Base-by-base conservation (phyloP, 2,113 vertebrate genomes). In the Aix galericulata region DNA sequence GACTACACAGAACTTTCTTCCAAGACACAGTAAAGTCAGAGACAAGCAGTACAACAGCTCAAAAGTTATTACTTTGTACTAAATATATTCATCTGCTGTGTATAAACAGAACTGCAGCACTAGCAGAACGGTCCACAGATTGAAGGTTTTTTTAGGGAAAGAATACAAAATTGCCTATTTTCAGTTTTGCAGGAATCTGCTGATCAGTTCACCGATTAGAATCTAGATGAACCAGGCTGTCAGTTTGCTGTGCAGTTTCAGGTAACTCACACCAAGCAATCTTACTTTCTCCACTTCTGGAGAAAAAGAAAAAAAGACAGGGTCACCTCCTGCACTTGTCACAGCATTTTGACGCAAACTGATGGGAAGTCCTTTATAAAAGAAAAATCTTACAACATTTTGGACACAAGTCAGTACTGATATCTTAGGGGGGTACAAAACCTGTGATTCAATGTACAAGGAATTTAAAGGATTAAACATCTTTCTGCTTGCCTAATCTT, bases 221-320 rank as follows among this genome's bases (percentile, higher is more conserved):
- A 75, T 17, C 26, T 16, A 67, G 15, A 67, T 34, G 13, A 88
- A 75, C 1, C 15, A 82, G 40, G n/a, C 34, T 74, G 26, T 10
- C 46, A 58, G 38, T 73, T 38, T 89, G n/a, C 48, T 46, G 22
- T 71, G 62, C 46, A 88, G 71, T 20, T 82, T 62, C 52, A 67
- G 8, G 26, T 63, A 74, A 82, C 36, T 88, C 44, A 60, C 38
- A 55, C 25, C 42, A 55, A 10, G 17, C 32, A 62, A 11, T 50
- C 31, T 68, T 67, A 40, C 12, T 23, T 83, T 31, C 50, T 18
- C n/a, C 14, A 9, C 21, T 87, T 89, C 15, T 5, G 73, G 36
- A 22, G 26, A 29, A 17, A 44, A 44, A 42, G n/a, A 23, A 42
- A 58, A 83, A 62, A 4, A 40, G 0, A 1, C 12, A 63, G 0